Conservation (phyloP, 2,888 invertebrate species). For the Agonopterix arenella region DNA sequence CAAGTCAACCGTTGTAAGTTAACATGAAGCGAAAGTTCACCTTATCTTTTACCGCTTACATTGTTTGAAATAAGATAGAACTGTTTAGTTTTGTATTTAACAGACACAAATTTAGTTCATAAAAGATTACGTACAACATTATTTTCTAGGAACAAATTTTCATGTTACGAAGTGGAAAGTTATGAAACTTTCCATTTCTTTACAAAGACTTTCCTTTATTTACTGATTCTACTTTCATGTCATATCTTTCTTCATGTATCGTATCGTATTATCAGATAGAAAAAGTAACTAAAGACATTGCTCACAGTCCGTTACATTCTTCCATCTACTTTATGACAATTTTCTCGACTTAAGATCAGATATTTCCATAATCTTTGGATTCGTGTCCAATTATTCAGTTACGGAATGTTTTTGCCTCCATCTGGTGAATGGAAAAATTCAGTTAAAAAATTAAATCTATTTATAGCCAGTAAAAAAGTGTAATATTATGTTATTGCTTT, state of each 20-base stretch:
- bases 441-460: too few species aligned
- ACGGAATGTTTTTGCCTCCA: background rate
- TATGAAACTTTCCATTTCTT: background rate
- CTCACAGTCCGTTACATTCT: background rate
- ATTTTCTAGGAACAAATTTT: too few species aligned
- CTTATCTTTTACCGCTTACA: slow-evolving; percentile 44
- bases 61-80: slow-evolving; percentile 53
- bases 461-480: too few species aligned
- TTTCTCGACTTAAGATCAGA: background rate
- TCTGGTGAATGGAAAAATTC: too few species aligned
- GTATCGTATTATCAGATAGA: too few species aligned
- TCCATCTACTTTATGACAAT: background rate
- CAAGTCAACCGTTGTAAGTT: slow-evolving; percentile 1
- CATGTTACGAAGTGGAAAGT: too few species aligned
- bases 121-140: too few species aligned
- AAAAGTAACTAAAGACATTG: background rate
- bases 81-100: slow-evolving; percentile 27
- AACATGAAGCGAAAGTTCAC: slow-evolving; percentile 21
- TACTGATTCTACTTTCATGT: too few species aligned
- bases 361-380: background rate
- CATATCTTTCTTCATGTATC: too few species aligned
- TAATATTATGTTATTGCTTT: too few species aligned
- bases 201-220: too few species aligned
- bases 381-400: background rate
- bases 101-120: too few species aligned